Evolutionary conservation across 2,888 invertebrate genomes (phyloP), one percentile per base, ranked within the genome.

Genomic region (Amphipoea lucens): DNA sequence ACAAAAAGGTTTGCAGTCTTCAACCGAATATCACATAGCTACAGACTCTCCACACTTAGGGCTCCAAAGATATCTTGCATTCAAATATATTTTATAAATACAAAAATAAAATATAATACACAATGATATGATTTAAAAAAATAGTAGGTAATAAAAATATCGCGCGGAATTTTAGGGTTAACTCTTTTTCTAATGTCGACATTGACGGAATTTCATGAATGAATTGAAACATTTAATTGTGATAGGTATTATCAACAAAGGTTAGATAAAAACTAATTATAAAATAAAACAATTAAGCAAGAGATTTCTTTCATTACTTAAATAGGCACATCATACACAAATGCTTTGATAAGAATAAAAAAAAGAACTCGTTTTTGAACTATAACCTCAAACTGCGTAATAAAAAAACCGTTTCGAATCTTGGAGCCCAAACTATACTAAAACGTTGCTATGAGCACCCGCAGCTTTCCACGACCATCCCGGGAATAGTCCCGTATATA

Each of bases 401-500:
- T 12, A 57, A n/a, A n/a, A 60, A 62, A 62, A 71, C 11, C 17
- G 12, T 51, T 69, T 63, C 45, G 45, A 62, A 73, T 84, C 90
- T 91, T 91, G 92, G 92, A 95, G 93, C 92, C 91, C 90, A 76
- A 83, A 87, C 85, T 84, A 86, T 85, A 88, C 91, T 86, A 89
- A 85, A 74, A 82, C 82, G 91, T 92, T 91, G 95, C 96, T 97
- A 99, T 96, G 98, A 98, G 95, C 99, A 99, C 75, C 99, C 99
- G 94, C 99, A 99, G 92, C 98, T 97, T 90, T 99, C 99, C 63
- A 99, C 99, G 79, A 99, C 98, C 99, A 99, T 99, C 45, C 99
- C 99, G 11, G 99, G 99, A 90, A 99, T 97, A 84, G 98, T 98
- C 88, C 98, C 98, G 94, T 98, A 98, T 90, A 99, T 98, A 92